Evolutionary conservation across 2,888 invertebrate species (phyloP).

Genomic region (Pristionchus maxplancki): DNA sequence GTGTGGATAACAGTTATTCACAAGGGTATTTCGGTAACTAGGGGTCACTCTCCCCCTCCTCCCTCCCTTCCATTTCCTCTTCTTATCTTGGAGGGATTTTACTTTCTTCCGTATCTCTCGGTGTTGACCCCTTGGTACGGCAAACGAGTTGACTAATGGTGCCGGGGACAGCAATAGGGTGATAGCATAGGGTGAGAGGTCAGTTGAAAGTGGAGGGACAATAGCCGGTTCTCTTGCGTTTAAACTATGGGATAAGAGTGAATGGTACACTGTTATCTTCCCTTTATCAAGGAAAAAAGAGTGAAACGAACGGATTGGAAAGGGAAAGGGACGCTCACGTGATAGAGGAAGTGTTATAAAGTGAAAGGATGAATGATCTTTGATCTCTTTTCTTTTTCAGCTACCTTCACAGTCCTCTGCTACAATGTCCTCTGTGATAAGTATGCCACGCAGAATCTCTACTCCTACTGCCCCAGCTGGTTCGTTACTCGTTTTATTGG

Average conservation of each 20-base stretch:
- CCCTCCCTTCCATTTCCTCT: background rate
- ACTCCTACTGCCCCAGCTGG: slow-evolving; percentile 99
- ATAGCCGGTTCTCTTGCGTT: slow-evolving; percentile 4
- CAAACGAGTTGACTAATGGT: slow-evolving; percentile 39
- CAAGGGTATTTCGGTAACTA: background rate
- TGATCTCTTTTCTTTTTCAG: slow-evolving; percentile 59
- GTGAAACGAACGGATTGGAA: background rate
- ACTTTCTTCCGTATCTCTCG: background rate
- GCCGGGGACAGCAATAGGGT: background rate
- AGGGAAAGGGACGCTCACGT: background rate
- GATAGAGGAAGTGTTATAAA: background rate
- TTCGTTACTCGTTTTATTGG: background rate
- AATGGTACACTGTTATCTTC: slow-evolving; percentile 23
- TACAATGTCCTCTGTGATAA: slow-evolving; percentile 99
- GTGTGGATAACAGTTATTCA: background rate
- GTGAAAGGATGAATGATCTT: slow-evolving; percentile 3
- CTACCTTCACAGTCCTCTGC: slow-evolving; percentile 95
- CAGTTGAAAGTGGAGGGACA: slow-evolving; percentile 24
- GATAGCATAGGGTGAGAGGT: slow-evolving; percentile 28
- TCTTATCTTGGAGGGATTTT: background rate
- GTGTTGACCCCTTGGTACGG: background rate
- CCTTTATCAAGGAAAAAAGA: background rate
- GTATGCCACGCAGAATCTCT: slow-evolving; percentile 97
- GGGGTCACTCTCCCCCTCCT: background rate
- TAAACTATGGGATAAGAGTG: slow-evolving; percentile 13